Percentiles rank a stretch among this genome's conserved stretches.
Conservation (phyloP, 2,113 vertebrate genomes). For the Genyomyrus donnyi region DNA sequence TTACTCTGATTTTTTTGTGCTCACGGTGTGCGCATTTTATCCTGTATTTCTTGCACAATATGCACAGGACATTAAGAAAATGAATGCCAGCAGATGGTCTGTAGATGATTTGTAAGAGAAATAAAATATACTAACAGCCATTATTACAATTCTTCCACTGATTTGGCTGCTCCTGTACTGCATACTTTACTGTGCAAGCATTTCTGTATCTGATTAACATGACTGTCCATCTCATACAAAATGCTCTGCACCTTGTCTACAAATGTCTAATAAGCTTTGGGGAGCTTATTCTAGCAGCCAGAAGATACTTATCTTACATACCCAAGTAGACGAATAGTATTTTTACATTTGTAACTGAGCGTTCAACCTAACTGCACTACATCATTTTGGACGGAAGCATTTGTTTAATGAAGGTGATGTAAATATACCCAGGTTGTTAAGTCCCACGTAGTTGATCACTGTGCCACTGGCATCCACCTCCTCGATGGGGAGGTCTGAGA, state of each 20-base stretch:
- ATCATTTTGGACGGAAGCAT: not conserved
- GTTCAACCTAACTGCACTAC: not conserved
- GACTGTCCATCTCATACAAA: not conserved
- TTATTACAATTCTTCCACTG: not conserved
- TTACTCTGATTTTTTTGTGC: not conserved
- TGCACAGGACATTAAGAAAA: not conserved
- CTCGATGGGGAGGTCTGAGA: constrained; percentile 51
- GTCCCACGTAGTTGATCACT: constrained; percentile 61
- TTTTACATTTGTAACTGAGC: not conserved
- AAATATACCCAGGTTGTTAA: constrained; percentile 66
- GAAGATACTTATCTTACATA: constrained; percentile 34
- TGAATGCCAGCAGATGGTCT: not conserved
- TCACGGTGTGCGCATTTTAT: not conserved
- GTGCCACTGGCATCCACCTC: constrained; percentile 66
- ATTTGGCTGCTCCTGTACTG: not conserved
- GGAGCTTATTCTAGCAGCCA: not conserved
- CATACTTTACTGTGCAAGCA: not conserved
- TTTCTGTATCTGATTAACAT: not conserved
- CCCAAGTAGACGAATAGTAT: constrained; percentile 44
- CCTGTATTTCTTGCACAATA: not conserved
- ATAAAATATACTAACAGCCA: not conserved
- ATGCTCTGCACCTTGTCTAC: not conserved
- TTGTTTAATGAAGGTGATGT: not conserved
- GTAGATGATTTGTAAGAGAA: not conserved
- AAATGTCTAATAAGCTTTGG: not conserved